phyloP scores from a whole-genome alignment of 1,140 invertebrate species.

The Ptiloglossa arizonensis region DNA sequence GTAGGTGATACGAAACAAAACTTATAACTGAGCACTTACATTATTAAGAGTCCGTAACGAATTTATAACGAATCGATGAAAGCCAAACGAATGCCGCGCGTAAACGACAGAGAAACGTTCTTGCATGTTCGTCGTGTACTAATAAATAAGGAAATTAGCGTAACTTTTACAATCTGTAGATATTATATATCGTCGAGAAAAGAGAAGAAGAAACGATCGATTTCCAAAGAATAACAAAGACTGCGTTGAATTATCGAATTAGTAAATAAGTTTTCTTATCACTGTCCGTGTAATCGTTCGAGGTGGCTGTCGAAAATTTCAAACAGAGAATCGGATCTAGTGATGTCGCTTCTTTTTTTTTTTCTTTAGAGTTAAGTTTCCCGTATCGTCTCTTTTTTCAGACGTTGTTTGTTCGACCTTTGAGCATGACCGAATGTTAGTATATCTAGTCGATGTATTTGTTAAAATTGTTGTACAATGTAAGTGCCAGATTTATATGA shows the following conservation, averaged over 20 bases:
- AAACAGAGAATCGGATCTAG: conserved; percentile 16
- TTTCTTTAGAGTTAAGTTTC: conserved; percentile 17
- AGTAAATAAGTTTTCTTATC: conserved; percentile 10
- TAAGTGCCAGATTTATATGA: conserved; percentile 78
- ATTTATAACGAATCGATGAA: not conserved
- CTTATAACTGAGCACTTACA: conserved; percentile 43
- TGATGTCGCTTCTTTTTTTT: conserved; percentile 16
- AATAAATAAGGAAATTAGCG: not conserved
- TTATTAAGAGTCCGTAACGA: conserved; percentile 7
- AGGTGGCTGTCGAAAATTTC: not conserved
- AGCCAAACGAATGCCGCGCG: conserved; percentile 13
- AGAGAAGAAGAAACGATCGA: not conserved
- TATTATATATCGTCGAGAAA: not conserved
- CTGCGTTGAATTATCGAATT: conserved; percentile 36
- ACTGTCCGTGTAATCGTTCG: not conserved
- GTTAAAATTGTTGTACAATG: conserved; percentile 61
- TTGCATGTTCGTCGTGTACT: not conserved
- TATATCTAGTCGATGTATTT: conserved; percentile 66
- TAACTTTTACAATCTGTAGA: not conserved
- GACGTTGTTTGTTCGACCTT: conserved; percentile 10
- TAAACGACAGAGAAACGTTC: not conserved
- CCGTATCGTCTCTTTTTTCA: not conserved
- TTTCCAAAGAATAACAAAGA: conserved; percentile 50
- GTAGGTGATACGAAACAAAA: conserved; percentile 11
- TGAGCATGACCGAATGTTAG: conserved; percentile 47